Percentiles rank a stretch among this genome's conserved stretches.
These are phyloP conservation scores for Lacerta bilineata DNA, from an alignment of 2,797 vertebrate species.

Conservation along the genomic window DNA sequence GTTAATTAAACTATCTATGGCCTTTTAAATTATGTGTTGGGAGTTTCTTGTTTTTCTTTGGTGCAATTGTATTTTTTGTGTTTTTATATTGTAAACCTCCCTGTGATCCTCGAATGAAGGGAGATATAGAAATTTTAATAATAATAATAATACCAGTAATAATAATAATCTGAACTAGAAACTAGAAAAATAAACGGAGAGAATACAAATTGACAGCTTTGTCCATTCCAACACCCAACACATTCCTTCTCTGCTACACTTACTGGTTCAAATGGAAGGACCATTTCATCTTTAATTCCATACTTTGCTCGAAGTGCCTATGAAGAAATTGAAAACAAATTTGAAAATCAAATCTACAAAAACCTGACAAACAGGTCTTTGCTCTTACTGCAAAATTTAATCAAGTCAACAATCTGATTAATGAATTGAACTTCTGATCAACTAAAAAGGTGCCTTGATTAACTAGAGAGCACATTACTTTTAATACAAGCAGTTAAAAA, in stretches of 20 bases:
- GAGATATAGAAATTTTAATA: no score
- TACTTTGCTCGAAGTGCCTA: slow-evolving; percentile 94
- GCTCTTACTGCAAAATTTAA: background rate
- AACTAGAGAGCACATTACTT: background rate
- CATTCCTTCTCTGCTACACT: slow-evolving; percentile 56
- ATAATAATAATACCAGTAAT: no score
- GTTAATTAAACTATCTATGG: no score
- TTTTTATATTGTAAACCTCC: no score
- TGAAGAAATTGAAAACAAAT: slow-evolving; percentile 42
- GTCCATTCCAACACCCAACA: background rate
- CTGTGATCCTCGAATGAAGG: no score
- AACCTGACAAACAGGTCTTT: background rate
- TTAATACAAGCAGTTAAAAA: background rate
- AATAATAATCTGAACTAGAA: no score
- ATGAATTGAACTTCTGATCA: background rate
- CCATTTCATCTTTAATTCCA: slow-evolving; percentile 96
- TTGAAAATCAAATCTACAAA: slow-evolving; percentile 17
- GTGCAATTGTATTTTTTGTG: no score
- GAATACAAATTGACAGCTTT: no score
- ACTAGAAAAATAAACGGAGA: no score
- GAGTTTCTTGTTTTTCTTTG: no score
- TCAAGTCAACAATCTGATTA: no score
- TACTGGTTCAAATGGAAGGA: slow-evolving; percentile 95
- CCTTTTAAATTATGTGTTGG: no score
- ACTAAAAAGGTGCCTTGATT: background rate